Conservation (phyloP, 2,113 vertebrate species). For the Saguinus imperator region DNA sequence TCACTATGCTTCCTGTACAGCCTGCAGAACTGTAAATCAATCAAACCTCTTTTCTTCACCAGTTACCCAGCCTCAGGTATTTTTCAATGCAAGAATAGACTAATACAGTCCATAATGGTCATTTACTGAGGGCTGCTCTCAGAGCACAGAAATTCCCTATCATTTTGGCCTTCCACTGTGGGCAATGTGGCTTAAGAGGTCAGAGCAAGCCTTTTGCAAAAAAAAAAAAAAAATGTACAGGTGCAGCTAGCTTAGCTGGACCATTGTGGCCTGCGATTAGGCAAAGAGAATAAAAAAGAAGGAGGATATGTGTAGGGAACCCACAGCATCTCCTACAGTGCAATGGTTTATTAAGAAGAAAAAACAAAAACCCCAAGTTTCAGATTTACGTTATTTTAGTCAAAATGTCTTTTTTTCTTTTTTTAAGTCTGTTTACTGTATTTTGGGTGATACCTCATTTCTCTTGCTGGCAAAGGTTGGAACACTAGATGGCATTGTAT, state of each 20-base stretch:
- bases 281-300: neutral
- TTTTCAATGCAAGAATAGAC: no score
- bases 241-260: neutral
- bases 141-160: neutral
- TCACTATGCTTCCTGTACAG: no score
- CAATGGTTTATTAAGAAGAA: neutral
- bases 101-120: neutral
- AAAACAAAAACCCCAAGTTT: neutral
- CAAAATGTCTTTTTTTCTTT: neutral
- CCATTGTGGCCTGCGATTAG: neutral
- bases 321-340: neutral
- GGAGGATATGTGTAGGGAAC: no score
- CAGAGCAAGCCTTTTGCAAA: neutral
- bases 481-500: slow-evolving; percentile 23
- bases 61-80: no score
- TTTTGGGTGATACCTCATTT: neutral
- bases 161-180: neutral
- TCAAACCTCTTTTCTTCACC: no score
- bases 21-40: no score
- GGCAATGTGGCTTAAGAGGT: neutral
- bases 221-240: neutral
- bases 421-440: neutral
- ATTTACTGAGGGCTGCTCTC: neutral
- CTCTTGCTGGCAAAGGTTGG: slow-evolving; percentile 12
- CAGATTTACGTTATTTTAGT: neutral